Base-by-base conservation (phyloP, 2,888 invertebrate genomes). In the Sarcophaga carnaria region DNA sequence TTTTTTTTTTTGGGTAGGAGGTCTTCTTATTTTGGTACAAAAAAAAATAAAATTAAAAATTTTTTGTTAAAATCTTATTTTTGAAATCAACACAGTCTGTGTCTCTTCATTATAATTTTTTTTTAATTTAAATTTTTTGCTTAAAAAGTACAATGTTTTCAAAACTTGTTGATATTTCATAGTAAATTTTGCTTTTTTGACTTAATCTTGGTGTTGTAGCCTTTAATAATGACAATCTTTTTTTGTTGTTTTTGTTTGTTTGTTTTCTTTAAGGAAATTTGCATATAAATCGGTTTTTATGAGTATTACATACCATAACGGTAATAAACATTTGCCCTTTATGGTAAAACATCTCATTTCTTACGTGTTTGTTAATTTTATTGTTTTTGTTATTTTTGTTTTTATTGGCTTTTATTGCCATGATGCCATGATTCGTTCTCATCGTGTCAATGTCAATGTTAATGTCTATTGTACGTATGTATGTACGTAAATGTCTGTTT, bases 201-300 rank as follows among this genome's bases (percentile, higher is more conserved):
- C 37, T 37, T 37, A 37, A 37, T 37, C 37, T 37, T 10, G 37
- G 10, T 37, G 37, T 10, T 37, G 37, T 37, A 37, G 37, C 37
- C 37, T 37, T 37, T 37, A 37, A 10, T 37, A 37, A 37, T 37
- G 37, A 37, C 37, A 37, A 10, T 37, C 37, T 37, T 37, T 37
- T 37, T 37, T 37, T 37, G 37, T 82, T 66, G 66, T 45, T 45
- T 70, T 54, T 17, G 47, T 67, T 59, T 69, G 37, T 25, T 25
- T 2, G 6, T 74, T 74, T 80, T 22, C 59, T 64, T 64, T 54
- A 45, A 12, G 4, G 2, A 78, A 77, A 87, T 87, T 87, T 76
- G 83, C 87, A 84, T 87, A 87, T 63, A 76, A 87, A 81, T 81
- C 60, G 60, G 63, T 79, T 87, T 81, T 80, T 72, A 84, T 87